A percentile compares a stretch with the other conserved stretches of the same genome.
Conservation (phyloP, 1,140 invertebrate species). For the Pectinophora gossypiella region DNA sequence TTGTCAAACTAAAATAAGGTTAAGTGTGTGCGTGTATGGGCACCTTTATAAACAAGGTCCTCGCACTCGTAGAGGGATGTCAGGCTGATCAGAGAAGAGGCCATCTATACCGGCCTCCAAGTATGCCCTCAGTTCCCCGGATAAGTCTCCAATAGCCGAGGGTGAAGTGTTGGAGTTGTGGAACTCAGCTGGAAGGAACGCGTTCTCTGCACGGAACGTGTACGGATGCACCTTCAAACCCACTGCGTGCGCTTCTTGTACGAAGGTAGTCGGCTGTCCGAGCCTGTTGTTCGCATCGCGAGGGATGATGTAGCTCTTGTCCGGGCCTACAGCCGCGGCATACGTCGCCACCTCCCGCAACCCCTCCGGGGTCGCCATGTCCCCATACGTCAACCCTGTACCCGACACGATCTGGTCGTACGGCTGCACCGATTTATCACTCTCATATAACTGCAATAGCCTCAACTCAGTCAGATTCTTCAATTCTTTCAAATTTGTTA, state of each 20-base stretch:
- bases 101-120: conserved; percentile 57
- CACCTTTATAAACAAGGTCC: conserved; percentile 26
- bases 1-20: too few species aligned
- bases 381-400: conserved; percentile 43
- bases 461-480: conserved; percentile 51
- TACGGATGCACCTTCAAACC: conserved; percentile 63
- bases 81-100: conserved; percentile 58
- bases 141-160: conserved; percentile 42
- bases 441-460: conserved; percentile 48
- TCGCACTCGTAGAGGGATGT: conserved; percentile 37
- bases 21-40: too few species aligned
- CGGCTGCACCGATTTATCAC: conserved; percentile 31
- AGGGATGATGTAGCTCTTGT: conserved; percentile 58
- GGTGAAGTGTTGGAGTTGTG: conserved; percentile 34
- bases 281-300: conserved; percentile 39
- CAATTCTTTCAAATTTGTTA: conserved; percentile 56
- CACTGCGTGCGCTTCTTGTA: conserved; percentile 46
- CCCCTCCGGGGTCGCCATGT: conserved; percentile 57
- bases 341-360: conserved; percentile 54
- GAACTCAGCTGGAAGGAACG: conserved; percentile 51
- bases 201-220: conserved; percentile 60
- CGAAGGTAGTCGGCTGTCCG: conserved; percentile 42
- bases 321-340: conserved; percentile 58
- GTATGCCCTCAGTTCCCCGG: conserved; percentile 45
- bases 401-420: conserved; percentile 44